Base-by-base conservation (phyloP, 2,797 vertebrate species). In the Tadarida brasiliensis region DNA sequence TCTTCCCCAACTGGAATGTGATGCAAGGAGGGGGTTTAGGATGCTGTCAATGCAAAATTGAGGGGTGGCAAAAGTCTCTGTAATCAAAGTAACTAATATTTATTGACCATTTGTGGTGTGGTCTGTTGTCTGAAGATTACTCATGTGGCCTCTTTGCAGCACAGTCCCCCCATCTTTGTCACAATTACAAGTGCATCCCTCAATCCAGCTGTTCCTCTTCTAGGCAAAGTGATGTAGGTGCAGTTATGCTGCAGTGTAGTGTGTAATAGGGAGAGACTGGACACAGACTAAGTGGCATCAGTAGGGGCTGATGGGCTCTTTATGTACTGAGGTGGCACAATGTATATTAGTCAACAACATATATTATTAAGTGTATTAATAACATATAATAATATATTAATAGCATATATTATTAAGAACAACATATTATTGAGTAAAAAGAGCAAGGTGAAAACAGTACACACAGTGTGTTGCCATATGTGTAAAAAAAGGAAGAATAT, bases 1-100 rank as follows among this genome's bases (percentile, higher is more conserved):
- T 83, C 77, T 94, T 95, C 65, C 17, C 4, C 4, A 10, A 15
- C 35, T 49, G 67, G 61, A 85, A 93, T 77, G 84, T 67, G 90
- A 82, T 3, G 30, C 30, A 74, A 33, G 59, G 61, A 67, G 22
- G 51, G 35, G 16, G n/a, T 17, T 30, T 51, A 63, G 35, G 57
- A 33, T n/a, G 82, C 84, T 67, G 61, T n/a, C n/a, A 70, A 14
- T 26, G 61, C 26, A 63, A 73, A 95, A 81, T 22, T 30, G 39
- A 82, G 90, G 63, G 59, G 14, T 83, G 77, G n/a, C 84, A 5
- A 0, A 63, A 86, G 33, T 49, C 77, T 49, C 30, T 15, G 71
- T 14, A 51, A 33, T 86, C 17, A 80, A 33, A 82, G 47, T 71
- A 73, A 70, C 26, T 33, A 71, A 82, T n/a, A 47, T 91, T 77